phyloP scores from a whole-genome alignment of 2,888 invertebrate species.

The Pristionchus japonicus region DNA sequence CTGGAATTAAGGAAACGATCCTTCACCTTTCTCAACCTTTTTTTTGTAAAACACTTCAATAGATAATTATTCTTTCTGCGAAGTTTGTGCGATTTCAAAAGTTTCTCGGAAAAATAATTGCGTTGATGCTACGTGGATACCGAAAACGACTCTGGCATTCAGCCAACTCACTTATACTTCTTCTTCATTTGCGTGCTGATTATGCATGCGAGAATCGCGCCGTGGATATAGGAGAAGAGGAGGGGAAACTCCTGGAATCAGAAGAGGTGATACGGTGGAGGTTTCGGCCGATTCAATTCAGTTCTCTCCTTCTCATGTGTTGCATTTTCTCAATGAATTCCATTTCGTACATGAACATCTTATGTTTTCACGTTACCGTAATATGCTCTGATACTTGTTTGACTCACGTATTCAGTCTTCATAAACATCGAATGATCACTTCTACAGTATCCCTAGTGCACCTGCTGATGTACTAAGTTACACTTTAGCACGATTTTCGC shows the following conservation, averaged over 20 bases:
- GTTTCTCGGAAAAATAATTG: no score
- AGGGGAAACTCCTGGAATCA: slow-evolving; percentile 38
- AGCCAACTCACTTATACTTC: slow-evolving; percentile 24
- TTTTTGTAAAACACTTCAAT: no score
- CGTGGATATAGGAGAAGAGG: slow-evolving; percentile 44
- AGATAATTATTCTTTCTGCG: no score
- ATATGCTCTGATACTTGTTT: no score
- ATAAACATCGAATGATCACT: no score
- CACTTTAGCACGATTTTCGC: background rate
- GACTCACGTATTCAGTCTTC: no score
- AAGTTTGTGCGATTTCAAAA: no score
- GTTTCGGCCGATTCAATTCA: background rate
- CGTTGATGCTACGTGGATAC: no score
- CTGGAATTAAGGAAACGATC: background rate
- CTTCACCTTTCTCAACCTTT: no score
- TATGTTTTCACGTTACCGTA: no score
- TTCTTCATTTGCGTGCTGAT: slow-evolving; percentile 35
- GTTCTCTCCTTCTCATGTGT: background rate
- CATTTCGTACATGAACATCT: no score
- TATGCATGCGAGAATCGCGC: slow-evolving; percentile 23
- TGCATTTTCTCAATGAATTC: background rate
- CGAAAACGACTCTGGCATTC: background rate
- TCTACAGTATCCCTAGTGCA: background rate
- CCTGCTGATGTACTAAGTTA: background rate
- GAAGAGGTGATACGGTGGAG: no score